Evolutionary conservation across 2,797 vertebrate genomes (phyloP).

Genomic region (Hydrophis major): DNA sequence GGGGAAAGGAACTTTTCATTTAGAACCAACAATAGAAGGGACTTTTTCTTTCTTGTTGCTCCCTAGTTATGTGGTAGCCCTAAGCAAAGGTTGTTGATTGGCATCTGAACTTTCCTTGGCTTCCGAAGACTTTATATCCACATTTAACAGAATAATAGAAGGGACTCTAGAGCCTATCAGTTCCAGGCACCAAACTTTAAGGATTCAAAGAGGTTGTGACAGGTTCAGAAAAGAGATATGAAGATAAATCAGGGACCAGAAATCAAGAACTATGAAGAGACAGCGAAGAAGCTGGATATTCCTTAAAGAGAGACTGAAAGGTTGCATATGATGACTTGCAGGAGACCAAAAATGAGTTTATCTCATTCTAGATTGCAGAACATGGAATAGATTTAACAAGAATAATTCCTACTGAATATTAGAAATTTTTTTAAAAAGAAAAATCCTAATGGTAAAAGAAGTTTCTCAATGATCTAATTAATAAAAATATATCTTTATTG

Average conservation of each 20-base stretch:
- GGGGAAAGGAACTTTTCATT: neutral
- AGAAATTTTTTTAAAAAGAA: neutral
- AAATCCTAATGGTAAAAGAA: neutral
- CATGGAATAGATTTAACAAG: neutral
- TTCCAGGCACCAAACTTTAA: neutral
- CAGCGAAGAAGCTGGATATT: neutral
- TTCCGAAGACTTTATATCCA: neutral
- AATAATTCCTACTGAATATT: neutral
- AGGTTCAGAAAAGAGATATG: neutral
- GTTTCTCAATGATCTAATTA: neutral
- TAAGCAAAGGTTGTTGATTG: neutral
- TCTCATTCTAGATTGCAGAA: neutral
- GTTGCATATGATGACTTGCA: neutral
- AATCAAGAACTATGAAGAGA: neutral
- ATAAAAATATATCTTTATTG: neutral
- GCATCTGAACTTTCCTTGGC: neutral
- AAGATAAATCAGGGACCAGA: neutral
- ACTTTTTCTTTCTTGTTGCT: neutral
- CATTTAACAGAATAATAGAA: neutral
- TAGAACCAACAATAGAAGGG: neutral
- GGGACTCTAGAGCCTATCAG: neutral
- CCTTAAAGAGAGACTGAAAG: neutral
- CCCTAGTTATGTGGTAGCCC: neutral
- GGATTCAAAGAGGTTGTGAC: neutral
- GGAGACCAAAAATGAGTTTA: neutral